A percentile compares a stretch with the other conserved stretches of the same genome.
Conservation (phyloP, 2,888 invertebrate species). For the Panopea generosa region DNA sequence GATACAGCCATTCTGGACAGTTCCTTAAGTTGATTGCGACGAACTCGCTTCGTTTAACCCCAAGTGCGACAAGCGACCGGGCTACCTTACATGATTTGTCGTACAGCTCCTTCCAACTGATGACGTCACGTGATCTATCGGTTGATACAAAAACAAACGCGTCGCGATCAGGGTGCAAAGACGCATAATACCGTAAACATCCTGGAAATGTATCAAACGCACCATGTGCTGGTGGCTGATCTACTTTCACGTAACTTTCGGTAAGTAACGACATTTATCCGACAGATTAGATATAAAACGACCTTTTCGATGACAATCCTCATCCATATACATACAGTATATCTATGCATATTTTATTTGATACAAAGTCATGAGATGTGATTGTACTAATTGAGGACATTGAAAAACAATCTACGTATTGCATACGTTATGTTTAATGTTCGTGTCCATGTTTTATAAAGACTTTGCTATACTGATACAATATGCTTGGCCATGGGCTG, state of each 20-base stretch:
- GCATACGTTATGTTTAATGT: too few species aligned
- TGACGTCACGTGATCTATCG: constrained; percentile 8
- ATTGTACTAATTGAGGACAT: too few species aligned
- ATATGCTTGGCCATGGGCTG: too few species aligned
- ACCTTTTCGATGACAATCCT: too few species aligned
- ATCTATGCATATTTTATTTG: too few species aligned
- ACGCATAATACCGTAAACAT: constrained; percentile 28
- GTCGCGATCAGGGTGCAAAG: constrained; percentile 12
- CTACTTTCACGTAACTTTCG: constrained; percentile 14
- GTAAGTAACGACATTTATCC: neutral
- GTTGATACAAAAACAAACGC: constrained; percentile 36
- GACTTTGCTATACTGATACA: too few species aligned
- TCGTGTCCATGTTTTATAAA: too few species aligned
- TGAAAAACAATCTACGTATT: too few species aligned
- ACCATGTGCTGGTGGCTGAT: neutral
- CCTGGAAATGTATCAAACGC: constrained; percentile 19
- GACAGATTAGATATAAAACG: too few species aligned
- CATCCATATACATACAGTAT: too few species aligned
- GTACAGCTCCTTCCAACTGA: constrained; percentile 40
- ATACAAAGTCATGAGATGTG: too few species aligned
- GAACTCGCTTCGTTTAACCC: constrained; percentile 28
- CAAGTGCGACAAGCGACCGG: constrained; percentile 15
- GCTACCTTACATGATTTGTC: constrained; percentile 26
- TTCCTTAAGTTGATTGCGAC: constrained; percentile 28
- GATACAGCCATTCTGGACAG: constrained; percentile 54